phyloP scores from a whole-genome alignment of 2,888 invertebrate species.

The Torymus texanus region DNA sequence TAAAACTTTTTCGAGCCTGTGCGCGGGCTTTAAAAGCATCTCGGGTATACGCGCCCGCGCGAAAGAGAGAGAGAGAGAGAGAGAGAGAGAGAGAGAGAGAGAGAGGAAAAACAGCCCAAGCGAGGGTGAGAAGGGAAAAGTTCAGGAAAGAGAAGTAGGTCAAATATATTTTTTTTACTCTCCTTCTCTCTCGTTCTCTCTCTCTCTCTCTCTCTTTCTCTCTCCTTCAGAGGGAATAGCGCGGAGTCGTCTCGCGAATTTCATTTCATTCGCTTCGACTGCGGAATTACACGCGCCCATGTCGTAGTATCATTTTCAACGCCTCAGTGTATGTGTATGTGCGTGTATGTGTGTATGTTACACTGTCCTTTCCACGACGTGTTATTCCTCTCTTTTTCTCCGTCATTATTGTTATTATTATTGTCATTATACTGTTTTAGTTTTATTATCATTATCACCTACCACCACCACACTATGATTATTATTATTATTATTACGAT shows the following conservation, averaged over 20 bases:
- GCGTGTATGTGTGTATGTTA: no score
- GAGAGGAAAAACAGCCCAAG: background rate
- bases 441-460: background rate
- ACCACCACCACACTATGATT: background rate
- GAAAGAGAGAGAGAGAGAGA: conserved; percentile 14
- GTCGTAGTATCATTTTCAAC: conserved; percentile 27
- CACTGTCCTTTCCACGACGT: background rate
- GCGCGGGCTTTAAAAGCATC: background rate
- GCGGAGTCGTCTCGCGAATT: conserved; percentile 11
- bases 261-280: conserved; percentile 13
- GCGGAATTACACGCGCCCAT: background rate
- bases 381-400: background rate
- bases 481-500: conserved; percentile 34
- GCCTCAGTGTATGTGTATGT: background rate
- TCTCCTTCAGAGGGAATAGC: conserved; percentile 15
- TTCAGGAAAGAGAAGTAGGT: conserved; percentile 47
- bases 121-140: background rate
- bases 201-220: background rate
- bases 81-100: conserved; percentile 11
- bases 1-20: no score
- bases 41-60: background rate
- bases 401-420: conserved; percentile 24
- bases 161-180: conserved; percentile 42
- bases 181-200: background rate
- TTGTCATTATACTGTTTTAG: background rate